phyloP scores from a whole-genome alignment of 2,113 vertebrate species.

The Dipodomys stephensi region DNA sequence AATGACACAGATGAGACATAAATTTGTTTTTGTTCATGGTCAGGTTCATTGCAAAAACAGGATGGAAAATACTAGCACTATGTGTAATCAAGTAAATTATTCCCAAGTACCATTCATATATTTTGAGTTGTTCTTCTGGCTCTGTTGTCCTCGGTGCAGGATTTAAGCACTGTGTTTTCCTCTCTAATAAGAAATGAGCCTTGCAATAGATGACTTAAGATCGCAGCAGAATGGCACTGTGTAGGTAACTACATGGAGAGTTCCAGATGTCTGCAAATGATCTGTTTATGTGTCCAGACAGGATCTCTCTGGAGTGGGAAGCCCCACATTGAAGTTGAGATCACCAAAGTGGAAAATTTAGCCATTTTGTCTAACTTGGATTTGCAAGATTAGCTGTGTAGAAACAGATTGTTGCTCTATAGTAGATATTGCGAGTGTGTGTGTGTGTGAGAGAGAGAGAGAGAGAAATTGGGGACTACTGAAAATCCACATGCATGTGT shows the following conservation, averaged over 20 bases:
- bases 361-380: not conserved
- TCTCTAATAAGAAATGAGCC: not conserved
- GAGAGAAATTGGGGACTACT: not conserved
- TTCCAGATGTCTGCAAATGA: not conserved
- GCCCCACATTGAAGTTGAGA: not conserved
- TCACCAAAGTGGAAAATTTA: not conserved
- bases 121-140: slow-evolving; percentile 71
- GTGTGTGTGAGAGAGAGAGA: too few species aligned
- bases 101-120: slow-evolving; percentile 67
- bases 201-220: not conserved
- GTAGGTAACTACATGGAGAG: not conserved
- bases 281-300: not conserved
- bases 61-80: slow-evolving; percentile 79
- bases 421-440: not conserved
- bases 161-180: not conserved
- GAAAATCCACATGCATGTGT: not conserved
- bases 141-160: slow-evolving; percentile 39
- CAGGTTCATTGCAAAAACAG: slow-evolving; percentile 83
- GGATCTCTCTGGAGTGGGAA: not conserved
- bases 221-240: not conserved
- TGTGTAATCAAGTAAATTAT: slow-evolving; percentile 84
- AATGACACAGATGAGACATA: slow-evolving; percentile 81
- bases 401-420: not conserved
- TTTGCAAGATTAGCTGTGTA: not conserved
- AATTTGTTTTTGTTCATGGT: slow-evolving; percentile 83